A percentile compares a stretch with the other conserved stretches of the same genome.
phyloP scores from a whole-genome alignment of 2,888 invertebrate species.

The Melanargia galathea region DNA sequence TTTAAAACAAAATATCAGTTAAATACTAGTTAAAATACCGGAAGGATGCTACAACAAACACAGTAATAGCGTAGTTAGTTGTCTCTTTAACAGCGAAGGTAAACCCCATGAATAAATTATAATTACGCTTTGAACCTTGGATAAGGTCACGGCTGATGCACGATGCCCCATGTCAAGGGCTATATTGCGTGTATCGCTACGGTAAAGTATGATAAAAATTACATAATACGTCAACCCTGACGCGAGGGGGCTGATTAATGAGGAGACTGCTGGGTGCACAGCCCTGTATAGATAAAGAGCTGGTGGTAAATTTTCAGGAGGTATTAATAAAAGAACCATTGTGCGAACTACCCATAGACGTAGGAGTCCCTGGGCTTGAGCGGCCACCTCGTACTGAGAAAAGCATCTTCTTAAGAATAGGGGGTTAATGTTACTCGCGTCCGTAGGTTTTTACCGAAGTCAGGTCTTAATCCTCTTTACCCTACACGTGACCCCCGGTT shows the following conservation, averaged over 20 bases:
- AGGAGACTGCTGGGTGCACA: constrained; percentile 53
- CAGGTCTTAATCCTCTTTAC: no score
- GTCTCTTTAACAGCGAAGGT: not conserved
- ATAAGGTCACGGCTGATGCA: constrained; percentile 35
- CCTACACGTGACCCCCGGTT: no score
- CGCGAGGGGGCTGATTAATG: constrained; percentile 68
- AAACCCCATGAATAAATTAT: not conserved
- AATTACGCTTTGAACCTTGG: constrained; percentile 24
- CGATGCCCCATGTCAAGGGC: constrained; percentile 32
- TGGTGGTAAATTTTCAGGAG: not conserved
- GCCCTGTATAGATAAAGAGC: constrained; percentile 47
- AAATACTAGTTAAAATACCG: constrained; percentile 1
- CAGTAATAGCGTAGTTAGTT: not conserved
- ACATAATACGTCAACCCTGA: constrained; percentile 66
- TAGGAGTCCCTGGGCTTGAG: no score
- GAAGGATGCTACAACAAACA: constrained; percentile 1
- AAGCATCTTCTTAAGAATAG: no score
- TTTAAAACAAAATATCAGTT: not conserved
- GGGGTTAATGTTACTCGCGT: no score
- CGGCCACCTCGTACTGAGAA: no score
- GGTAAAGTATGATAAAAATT: constrained; percentile 59
- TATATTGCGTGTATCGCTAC: constrained; percentile 42
- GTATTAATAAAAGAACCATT: not conserved
- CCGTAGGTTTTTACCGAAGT: no score
- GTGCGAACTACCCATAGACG: not conserved